Percentiles rank a stretch among this genome's conserved stretches.
Evolutionary conservation across 2,113 vertebrate species (phyloP).

Genomic region (Aythya baeri): DNA sequence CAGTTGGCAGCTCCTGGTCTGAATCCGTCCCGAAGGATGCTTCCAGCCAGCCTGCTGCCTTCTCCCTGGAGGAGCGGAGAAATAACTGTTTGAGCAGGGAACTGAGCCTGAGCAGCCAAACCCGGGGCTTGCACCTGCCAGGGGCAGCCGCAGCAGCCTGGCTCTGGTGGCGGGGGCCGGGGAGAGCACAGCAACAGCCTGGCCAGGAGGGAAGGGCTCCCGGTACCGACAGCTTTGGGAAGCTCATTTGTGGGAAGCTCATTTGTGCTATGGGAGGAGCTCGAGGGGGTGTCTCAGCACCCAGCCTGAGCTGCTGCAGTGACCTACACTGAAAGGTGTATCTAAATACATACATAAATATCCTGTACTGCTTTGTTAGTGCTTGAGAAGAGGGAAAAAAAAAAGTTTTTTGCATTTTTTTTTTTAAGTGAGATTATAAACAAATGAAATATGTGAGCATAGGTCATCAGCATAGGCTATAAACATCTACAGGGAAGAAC

Average conservation of each 20-base stretch:
- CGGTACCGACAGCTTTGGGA: not conserved
- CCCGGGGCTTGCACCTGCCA: not conserved
- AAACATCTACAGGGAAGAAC: constrained; percentile 3
- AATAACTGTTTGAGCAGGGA: not conserved
- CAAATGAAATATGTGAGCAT: not conserved
- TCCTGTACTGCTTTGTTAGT: not conserved
- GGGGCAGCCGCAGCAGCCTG: not conserved
- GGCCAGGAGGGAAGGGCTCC: not conserved
- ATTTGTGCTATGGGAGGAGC: not conserved
- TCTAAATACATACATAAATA: not conserved
- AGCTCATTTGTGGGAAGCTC: not conserved
- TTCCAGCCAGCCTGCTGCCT: not conserved
- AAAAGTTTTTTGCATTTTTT: not conserved
- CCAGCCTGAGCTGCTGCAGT: not conserved
- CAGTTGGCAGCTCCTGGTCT: not conserved
- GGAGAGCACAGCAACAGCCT: not conserved
- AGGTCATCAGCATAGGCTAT: not conserved
- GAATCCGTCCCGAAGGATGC: not conserved
- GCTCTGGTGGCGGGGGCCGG: fast-evolving
- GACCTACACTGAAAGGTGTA: not conserved
- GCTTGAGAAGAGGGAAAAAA: not conserved
- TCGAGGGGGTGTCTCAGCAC: not conserved
- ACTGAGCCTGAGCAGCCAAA: not conserved
- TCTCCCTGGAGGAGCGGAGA: not conserved
- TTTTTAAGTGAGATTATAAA: not conserved